phyloP scores from a whole-genome alignment of 2,797 vertebrate genomes.

The Netta rufina region DNA sequence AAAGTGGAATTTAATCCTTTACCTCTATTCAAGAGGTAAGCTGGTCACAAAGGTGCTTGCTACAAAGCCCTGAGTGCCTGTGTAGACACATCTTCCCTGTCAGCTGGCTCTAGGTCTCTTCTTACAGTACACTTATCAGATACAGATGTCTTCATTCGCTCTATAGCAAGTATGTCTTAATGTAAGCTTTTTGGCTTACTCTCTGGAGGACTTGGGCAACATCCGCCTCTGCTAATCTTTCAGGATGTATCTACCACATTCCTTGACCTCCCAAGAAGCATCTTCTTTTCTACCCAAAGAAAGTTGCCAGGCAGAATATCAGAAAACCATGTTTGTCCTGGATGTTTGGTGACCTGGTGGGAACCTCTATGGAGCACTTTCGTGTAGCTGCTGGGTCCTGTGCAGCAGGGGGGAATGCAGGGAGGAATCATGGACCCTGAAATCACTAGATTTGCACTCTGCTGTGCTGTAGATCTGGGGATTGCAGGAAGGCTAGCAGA shows the following conservation, averaged over 20 bases:
- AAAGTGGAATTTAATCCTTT: background rate
- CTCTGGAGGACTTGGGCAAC: background rate
- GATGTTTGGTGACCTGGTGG: background rate
- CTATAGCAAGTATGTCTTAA: background rate
- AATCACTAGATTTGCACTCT: background rate
- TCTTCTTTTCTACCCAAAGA: background rate
- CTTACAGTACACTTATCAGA: background rate
- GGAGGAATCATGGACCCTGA: accelerated
- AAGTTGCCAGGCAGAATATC: background rate
- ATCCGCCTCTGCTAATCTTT: background rate
- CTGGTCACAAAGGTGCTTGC: background rate
- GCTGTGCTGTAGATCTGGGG: background rate
- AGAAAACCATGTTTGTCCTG: accelerated
- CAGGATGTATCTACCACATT: background rate
- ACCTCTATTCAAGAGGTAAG: background rate
- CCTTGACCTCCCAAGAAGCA: background rate
- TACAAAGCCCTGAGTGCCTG: background rate
- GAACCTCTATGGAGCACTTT: background rate
- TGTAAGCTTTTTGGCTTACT: background rate
- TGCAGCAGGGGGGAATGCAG: background rate
- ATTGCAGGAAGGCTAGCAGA: background rate
- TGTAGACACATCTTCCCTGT: background rate
- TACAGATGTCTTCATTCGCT: background rate
- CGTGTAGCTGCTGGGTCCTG: background rate
- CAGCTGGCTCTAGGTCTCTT: background rate